Evolutionary conservation across 2,797 vertebrate genomes (phyloP).

Genomic region (Stomatorhinus walkeri): DNA sequence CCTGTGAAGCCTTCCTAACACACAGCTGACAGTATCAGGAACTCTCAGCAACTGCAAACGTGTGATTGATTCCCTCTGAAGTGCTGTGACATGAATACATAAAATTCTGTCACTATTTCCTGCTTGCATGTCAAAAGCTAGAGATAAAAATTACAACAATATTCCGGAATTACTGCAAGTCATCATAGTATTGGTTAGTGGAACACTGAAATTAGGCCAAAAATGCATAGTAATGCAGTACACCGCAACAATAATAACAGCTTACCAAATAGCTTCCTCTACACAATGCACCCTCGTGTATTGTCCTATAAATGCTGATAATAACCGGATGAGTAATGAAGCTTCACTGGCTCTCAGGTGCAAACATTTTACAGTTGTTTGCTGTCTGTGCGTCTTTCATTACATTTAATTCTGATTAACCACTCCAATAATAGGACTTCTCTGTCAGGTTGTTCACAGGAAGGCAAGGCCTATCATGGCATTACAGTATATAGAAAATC

Average conservation of each 20-base stretch:
- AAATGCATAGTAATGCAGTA: neutral
- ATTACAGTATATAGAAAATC: neutral
- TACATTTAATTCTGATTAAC: neutral
- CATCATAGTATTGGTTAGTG: slow-evolving; percentile 1
- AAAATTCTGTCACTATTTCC: neutral
- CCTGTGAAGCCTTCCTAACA: neutral
- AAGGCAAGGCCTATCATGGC: neutral
- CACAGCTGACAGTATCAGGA: neutral
- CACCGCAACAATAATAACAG: neutral
- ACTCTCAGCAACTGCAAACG: neutral
- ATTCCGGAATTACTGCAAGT: neutral
- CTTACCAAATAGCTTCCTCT: neutral
- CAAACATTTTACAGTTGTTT: neutral
- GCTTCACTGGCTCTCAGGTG: neutral
- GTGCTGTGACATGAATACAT: neutral
- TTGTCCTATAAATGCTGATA: neutral
- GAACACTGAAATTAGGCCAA: neutral
- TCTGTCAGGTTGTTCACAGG: neutral
- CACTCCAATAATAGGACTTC: neutral
- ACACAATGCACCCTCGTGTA: neutral
- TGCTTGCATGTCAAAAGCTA: neutral
- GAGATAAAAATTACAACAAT: neutral
- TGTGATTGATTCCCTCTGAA: neutral
- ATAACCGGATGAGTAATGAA: neutral
- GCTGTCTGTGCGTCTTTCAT: neutral